Evolutionary conservation across 1,140 invertebrate genomes (phyloP), one percentile per base, ranked within the genome.

Genomic region (honey bee (Apis mellifera)): DNA sequence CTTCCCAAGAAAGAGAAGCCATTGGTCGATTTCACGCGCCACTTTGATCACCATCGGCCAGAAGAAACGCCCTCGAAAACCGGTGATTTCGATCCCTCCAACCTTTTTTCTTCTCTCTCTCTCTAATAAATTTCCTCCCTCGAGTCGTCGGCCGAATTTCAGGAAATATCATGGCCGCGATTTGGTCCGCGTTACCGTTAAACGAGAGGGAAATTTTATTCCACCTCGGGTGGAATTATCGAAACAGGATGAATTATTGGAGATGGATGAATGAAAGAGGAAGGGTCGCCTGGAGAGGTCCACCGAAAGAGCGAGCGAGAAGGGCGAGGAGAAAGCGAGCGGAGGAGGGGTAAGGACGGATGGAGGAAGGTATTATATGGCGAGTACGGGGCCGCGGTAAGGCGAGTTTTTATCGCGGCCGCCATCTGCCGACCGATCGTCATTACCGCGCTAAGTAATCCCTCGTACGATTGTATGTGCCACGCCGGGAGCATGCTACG

Each of bases 361-460:
- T 84, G 86, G 83, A 90, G 84, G 85, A 83, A 85, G 88, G 90
- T 89, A 92, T 92, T 93, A 92, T 92, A 92, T 90, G 89, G 89
- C 87, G 76, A 86, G 78, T 88, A 86, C 86, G 88, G 84, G 84
- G 48, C 66, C 82, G 88, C 89, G 85, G 89, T 90, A 79, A 91
- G 90, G 89, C 92, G 90, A 92, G 92, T 93, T 94, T 93, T 93
- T 94, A 94, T 93, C 92, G 84, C 74, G 84, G 83, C 89, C 90
- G 90, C 92, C 92, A 94, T 94, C 92, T 94, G 90, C 92, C 91
- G 89, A 88, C 89, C 91, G 91, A 93, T 93, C 93, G 92, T 93
- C 93, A 93, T 94, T 94, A 93, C 92, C 89, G 89, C 83, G 89
- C 90, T 93, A 93, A 93, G 91, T 94, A 93, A 93, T 93, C 91